Conservation (phyloP, 2,888 invertebrate genomes). For the Clusia tigrina region DNA sequence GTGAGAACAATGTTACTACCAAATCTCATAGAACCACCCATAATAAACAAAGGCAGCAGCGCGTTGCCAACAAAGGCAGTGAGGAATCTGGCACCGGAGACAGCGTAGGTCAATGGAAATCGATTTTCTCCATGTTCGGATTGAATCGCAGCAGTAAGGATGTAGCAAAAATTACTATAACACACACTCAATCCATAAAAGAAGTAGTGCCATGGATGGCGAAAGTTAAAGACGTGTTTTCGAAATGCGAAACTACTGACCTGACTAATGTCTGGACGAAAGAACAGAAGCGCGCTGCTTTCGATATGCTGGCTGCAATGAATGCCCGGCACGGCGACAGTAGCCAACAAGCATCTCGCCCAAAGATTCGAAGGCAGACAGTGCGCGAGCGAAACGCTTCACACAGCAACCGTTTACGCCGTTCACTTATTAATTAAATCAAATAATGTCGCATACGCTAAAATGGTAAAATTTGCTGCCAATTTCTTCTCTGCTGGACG, state of each 20-base stretch:
- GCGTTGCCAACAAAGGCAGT: slow-evolving; percentile 53
- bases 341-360: slow-evolving; percentile 7
- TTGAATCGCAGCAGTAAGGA: slow-evolving; percentile 46
- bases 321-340: slow-evolving; percentile 50
- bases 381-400: slow-evolving; percentile 53
- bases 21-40: slow-evolving; percentile 18
- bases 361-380: slow-evolving; percentile 46
- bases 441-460: slow-evolving; percentile 45
- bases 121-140: slow-evolving; percentile 56
- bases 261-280: slow-evolving; percentile 57
- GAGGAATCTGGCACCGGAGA: slow-evolving; percentile 54
- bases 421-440: slow-evolving; percentile 50
- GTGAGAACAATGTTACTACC: not conserved
- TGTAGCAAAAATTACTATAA: slow-evolving; percentile 19
- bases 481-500: slow-evolving; percentile 4
- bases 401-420: slow-evolving; percentile 50
- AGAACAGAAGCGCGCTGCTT: slow-evolving; percentile 61
- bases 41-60: slow-evolving; percentile 45
- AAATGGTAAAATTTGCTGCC: not conserved
- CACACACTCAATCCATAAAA: slow-evolving; percentile 19
- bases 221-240: slow-evolving; percentile 14
- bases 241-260: slow-evolving; percentile 36
- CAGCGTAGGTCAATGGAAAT: slow-evolving; percentile 50
- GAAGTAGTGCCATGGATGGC: slow-evolving; percentile 10
- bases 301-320: slow-evolving; percentile 62